A percentile compares a stretch with the other conserved stretches of the same genome.
Evolutionary conservation across 2,888 invertebrate species (phyloP).

Genomic region (Cerceris rybyensis): DNA sequence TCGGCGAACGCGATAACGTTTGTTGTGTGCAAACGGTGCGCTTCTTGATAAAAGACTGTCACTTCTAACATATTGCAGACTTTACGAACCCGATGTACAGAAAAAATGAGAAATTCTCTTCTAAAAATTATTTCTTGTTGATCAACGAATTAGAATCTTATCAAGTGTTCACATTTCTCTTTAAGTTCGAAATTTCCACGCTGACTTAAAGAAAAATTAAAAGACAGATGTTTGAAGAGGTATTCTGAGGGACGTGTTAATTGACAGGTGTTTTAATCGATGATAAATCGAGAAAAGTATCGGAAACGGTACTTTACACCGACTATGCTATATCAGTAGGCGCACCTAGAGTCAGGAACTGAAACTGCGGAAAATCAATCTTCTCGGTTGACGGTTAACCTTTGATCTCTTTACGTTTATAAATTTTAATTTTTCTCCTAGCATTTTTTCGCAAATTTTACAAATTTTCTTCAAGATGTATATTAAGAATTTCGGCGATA

Average conservation of each 20-base stretch:
- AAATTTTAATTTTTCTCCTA: background rate
- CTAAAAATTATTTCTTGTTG: background rate
- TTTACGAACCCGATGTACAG: constrained; percentile 13
- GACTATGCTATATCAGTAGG: constrained; percentile 13
- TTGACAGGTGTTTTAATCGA: no score
- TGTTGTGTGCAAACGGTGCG: constrained; percentile 13
- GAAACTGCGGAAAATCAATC: constrained; percentile 31
- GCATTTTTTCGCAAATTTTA: no score
- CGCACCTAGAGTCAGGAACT: constrained; percentile 33
- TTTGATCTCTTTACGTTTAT: background rate
- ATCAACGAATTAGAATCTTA: constrained; percentile 15
- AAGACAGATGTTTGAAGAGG: no score
- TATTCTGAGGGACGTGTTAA: no score
- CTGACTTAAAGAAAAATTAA: no score
- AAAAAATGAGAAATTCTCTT: background rate
- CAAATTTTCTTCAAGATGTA: no score
- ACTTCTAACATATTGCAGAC: constrained; percentile 4
- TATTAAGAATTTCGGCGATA: no score
- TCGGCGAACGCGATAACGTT: constrained; percentile 26
- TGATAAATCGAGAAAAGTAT: constrained; percentile 14
- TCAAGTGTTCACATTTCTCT: constrained; percentile 49
- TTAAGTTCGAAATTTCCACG: constrained; percentile 55
- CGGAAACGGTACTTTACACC: background rate
- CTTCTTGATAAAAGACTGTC: constrained; percentile 13
- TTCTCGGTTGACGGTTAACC: constrained; percentile 2